These are phyloP conservation scores for Okapia johnstoni DNA, from an alignment of 2,113 vertebrate species.

Conservation along the genomic window DNA sequence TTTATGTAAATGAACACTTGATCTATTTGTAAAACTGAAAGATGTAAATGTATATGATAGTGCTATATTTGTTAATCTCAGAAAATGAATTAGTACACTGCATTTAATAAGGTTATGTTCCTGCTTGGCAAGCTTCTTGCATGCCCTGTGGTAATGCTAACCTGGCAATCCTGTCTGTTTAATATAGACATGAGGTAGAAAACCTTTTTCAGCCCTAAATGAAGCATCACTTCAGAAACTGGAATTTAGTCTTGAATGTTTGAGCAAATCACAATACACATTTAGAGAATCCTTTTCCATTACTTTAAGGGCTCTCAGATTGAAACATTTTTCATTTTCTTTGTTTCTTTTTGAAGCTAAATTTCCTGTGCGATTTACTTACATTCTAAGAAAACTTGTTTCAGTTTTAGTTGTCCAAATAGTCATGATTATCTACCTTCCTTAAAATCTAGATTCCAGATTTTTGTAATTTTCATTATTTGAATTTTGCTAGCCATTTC, in stretches of 20 bases:
- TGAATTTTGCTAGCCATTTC: slow-evolving; percentile 23
- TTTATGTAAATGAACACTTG: not conserved
- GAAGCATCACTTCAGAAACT: slow-evolving; percentile 40
- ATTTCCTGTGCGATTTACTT: not conserved
- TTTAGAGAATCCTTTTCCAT: not conserved
- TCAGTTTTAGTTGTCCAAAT: not conserved
- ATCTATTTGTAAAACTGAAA: not conserved
- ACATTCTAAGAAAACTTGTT: slow-evolving; percentile 36
- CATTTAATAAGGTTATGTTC: not conserved
- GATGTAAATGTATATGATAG: not conserved
- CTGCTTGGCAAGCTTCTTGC: not conserved
- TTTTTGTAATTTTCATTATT: not conserved
- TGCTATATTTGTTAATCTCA: not conserved
- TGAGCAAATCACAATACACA: not conserved
- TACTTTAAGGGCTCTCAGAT: not conserved
- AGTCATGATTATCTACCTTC: not conserved
- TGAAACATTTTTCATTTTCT: not conserved
- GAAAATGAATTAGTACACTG: slow-evolving; percentile 31
- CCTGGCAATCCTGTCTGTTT: not conserved
- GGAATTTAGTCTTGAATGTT: not conserved
- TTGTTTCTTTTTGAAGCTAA: not conserved
- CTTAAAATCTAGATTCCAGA: not conserved
- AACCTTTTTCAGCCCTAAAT: not conserved
- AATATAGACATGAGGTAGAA: not conserved
- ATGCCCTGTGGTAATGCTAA: not conserved